Evolutionary conservation across 2,113 vertebrate genomes (phyloP).

Genomic region (Ceuthmochares aereus): DNA sequence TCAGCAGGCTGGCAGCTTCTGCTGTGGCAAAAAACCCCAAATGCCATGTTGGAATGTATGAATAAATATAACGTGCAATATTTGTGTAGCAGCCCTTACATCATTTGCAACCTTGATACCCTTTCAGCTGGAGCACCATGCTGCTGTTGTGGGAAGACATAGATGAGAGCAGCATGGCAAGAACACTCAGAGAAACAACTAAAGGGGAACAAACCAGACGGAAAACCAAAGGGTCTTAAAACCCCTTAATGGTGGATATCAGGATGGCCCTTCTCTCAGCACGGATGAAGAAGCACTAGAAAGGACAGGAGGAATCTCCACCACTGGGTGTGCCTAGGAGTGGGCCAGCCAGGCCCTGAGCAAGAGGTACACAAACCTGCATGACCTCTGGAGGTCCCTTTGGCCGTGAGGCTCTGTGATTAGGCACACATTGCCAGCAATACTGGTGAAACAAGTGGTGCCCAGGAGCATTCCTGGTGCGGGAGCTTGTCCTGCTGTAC

Average conservation of each 20-base stretch:
- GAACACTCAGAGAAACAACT: neutral
- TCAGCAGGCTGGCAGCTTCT: neutral
- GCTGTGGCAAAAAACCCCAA: neutral
- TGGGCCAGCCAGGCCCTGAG: neutral
- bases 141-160: neutral
- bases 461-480: fast-evolving
- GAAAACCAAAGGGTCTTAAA: neutral
- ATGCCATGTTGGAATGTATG: neutral
- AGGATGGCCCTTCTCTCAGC: neutral
- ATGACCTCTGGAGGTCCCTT: neutral
- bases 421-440: neutral
- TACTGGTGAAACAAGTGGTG: neutral
- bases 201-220: neutral
- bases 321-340: fast-evolving
- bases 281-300: neutral
- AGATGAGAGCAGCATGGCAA: fast-evolving
- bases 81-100: neutral
- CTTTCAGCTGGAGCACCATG: neutral
- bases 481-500: fast-evolving
- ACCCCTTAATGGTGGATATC: neutral
- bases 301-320: neutral
- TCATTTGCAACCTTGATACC: neutral
- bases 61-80: neutral
- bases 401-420: neutral
- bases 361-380: neutral